A percentile compares a stretch with the other conserved stretches of the same genome.
These are phyloP conservation scores for Fopius arisanus DNA, from an alignment of 1,140 invertebrate species.

Conservation along the genomic window DNA sequence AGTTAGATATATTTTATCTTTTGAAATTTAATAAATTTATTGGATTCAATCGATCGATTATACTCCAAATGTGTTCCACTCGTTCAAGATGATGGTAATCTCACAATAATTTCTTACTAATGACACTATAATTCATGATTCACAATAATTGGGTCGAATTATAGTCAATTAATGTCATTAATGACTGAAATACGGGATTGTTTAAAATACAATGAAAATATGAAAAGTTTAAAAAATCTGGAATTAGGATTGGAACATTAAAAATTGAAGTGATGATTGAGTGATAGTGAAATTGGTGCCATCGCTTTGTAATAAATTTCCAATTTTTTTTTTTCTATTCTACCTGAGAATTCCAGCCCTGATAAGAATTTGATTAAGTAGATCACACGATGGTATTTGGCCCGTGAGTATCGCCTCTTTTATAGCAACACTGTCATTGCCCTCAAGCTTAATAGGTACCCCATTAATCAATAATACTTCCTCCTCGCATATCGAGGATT, in stretches of 20 bases:
- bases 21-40: neutral
- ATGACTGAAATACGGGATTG: no score
- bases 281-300: neutral
- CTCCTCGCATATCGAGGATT: slow-evolving; percentile 75
- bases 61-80: neutral
- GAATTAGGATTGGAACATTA: no score
- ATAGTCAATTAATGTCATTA: neutral
- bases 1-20: neutral
- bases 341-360: slow-evolving; percentile 72
- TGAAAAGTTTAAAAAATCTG: no score
- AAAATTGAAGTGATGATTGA: no score
- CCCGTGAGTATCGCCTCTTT: slow-evolving; percentile 76
- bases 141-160: no score
- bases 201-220: no score
- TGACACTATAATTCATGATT: no score
- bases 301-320: slow-evolving; percentile 4
- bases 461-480: slow-evolving; percentile 80
- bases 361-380: slow-evolving; percentile 76
- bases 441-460: slow-evolving; percentile 74
- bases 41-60: neutral
- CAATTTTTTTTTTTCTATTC: slow-evolving; percentile 18
- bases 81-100: neutral
- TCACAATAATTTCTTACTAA: neutral
- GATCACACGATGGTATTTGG: slow-evolving; percentile 75
- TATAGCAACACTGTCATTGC: slow-evolving; percentile 75